Base-by-base conservation (phyloP, 2,797 vertebrate species). In the Taenioides sp. region DNA sequence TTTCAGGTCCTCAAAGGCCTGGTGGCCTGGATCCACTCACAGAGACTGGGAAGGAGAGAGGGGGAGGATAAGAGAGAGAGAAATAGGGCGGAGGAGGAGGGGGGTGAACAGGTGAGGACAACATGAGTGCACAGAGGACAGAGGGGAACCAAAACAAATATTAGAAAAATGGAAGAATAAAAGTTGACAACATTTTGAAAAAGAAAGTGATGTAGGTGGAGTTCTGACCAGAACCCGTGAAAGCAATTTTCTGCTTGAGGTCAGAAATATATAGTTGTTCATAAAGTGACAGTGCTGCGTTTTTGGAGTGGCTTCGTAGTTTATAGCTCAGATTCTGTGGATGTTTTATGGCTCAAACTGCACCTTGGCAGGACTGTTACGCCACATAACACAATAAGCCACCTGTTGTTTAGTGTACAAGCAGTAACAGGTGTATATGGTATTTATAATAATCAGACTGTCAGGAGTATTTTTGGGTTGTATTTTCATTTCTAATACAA, bases 1-100 rank as follows among this genome's bases (percentile, higher is more conserved):
- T 93, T 91, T 89, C 86, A 89, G 87, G 87, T 91, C 92, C 90
- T 92, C 84, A 82, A 92, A 93, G 89, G 89, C 89, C 84, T 73
- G 76, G 80, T 92, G 91, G 88, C 90, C 91, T 91, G 89, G 89
- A 92, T 91, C 90, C 87, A 91, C 86, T 91, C 78, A 80, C 80
- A 82, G 82, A 75, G 76, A 80, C 58, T 57, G 58, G 17, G 37
- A 59, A 17, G 58, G 79, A 80, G 74, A 77, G 73, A 72, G 70
- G 47, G 68, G 62, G 52, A 52, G 58, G 23, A 18, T 12, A 14
- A 47, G 50, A 71, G 23, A 49, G 17, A 52, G 58, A 31, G 18
- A 37, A 22, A 55, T 71, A 76, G 73, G 69, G 70, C 75, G 74
- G 58, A 73, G 47, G 43, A 47, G 43, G 34, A 10, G 4, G 43